Evolutionary conservation across 1,140 invertebrate genomes (phyloP), one percentile per base, ranked within the genome.

Genomic region (Carposina sasakii): DNA sequence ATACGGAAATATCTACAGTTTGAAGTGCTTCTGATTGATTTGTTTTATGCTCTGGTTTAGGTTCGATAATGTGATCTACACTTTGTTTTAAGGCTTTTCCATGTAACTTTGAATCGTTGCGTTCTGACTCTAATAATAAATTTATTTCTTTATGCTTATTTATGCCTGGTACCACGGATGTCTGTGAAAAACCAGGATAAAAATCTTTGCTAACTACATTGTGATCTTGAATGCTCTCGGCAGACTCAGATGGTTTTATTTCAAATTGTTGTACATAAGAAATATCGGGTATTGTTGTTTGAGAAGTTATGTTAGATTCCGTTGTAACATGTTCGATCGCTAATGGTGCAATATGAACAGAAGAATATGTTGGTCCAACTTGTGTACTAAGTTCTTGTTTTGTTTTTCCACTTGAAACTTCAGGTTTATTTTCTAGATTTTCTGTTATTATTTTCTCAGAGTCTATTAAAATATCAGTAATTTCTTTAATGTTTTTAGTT

Each of bases 1-100:
- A 70, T 53, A 78, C 59, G 24, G 63, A 63, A 43, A 83, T 75
- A 31, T 83, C 76, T 8, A 81, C 49, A 42, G 64, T 71, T 55
- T 72, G 55, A 41, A 51, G 31, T 13, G 24, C 10, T 48, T 56
- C 46, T 6, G 6, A 6, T 28, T 28, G 6, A 28, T 28, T 28
- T 28, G 24, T 28, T 28, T 6, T 28, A 28, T 12, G 12, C 24
- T 34, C 33, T 16, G 33, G 33, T 15, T 58, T 19, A 16, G 40
- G 21, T 48, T 60, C 39, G 0, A 9, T 40, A 37, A 39, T 52
- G 13, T 21, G 16, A 33, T 31, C 44, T n/a, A 22, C 24, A 28
- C 19, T 30, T 1, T 9, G 30, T 8, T 37, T 41, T 17, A 17
- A 28, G 36, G 23, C 26, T 41, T 54, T 26, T 46, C 56, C 42